Evolutionary conservation across 2,888 invertebrate genomes (phyloP), one percentile per base, ranked within the genome.

Genomic region (Cancer borealis): DNA sequence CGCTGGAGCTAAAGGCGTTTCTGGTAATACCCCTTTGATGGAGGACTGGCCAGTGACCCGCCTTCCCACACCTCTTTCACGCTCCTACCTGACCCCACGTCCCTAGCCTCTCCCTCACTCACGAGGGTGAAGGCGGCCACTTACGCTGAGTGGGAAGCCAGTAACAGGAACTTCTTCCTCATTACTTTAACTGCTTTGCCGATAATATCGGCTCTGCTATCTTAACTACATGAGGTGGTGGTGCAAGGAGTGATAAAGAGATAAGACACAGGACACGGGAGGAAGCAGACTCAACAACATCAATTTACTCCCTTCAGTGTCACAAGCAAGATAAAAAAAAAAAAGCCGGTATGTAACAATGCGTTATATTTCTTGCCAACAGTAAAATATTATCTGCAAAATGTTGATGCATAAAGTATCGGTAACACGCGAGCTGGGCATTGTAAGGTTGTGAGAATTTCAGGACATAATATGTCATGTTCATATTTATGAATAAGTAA

Each of bases 161-260:
- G 39, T 39, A 39, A 84, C 30, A 84, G 39, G 84, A 39, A 84
- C 84, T 84, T 79, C 39, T 84, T 84, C 84, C 84, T 84, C 84
- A 84, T 84, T 84, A 84, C 84, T 84, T 84, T 84, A 84, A 84
- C 10, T 84, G 84, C 39, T 84, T 84, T 84, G 84, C 39, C 84
- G 84, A 84, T 84, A 84, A 84, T 84, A 30, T 39, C 84, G 14
- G 39, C 84, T 30, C n/a, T 39, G 84, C 84, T 84, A 84, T 84
- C 84, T 84, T 14, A 84, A 84, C 30, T 39, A 84, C 84, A 39
- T 17, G 39, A 17, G 84, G 84, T 84, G 84, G 39, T 84, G 17
- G 84, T 84, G 84, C 39, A 26, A 73, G 26, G 73, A 73, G 73
- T 73, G 73, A 73, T 73, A 26, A n/a, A 26, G 21, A 73, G 73